These are phyloP conservation scores for Tuta absoluta DNA, from an alignment of 2,888 invertebrate genomes.

Conservation along the genomic window DNA sequence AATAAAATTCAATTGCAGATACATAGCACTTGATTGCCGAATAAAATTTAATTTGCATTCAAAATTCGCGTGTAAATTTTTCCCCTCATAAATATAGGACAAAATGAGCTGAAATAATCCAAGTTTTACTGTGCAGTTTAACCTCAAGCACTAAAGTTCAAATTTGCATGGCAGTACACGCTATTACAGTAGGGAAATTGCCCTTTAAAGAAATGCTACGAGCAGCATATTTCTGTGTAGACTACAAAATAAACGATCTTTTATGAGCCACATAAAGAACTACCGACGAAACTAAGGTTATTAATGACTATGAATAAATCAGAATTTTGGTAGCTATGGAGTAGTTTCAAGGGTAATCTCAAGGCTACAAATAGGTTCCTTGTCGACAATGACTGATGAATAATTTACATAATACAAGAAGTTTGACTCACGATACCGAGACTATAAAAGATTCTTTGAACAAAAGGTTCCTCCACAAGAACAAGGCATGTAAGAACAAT, in stretches of 20 bases:
- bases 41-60: conserved; percentile 18
- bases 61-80: conserved; percentile 9
- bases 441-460: too few species aligned
- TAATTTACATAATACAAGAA: too few species aligned
- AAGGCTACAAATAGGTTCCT: too few species aligned
- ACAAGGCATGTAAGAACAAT: too few species aligned
- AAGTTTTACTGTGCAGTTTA: conserved; percentile 7
- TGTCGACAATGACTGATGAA: too few species aligned
- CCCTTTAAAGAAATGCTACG: conserved; percentile 10
- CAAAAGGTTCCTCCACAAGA: too few species aligned
- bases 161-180: conserved; percentile 15
- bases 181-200: conserved; percentile 13
- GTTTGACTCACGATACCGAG: too few species aligned
- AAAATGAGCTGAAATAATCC: conserved; percentile 6
- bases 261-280: conserved; percentile 21
- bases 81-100: conserved; percentile 8
- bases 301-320: conserved; percentile 19
- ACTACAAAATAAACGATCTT: conserved; percentile 9
- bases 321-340: not conserved
- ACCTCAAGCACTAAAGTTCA: conserved; percentile 7
- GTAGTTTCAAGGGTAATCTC: not conserved
- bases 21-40: conserved; percentile 5
- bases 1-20: not conserved
- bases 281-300: conserved; percentile 2
- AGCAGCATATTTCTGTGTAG: conserved; percentile 10